These are phyloP conservation scores for Heliangelus exortis DNA, from an alignment of 2,797 vertebrate species.

Conservation along the genomic window DNA sequence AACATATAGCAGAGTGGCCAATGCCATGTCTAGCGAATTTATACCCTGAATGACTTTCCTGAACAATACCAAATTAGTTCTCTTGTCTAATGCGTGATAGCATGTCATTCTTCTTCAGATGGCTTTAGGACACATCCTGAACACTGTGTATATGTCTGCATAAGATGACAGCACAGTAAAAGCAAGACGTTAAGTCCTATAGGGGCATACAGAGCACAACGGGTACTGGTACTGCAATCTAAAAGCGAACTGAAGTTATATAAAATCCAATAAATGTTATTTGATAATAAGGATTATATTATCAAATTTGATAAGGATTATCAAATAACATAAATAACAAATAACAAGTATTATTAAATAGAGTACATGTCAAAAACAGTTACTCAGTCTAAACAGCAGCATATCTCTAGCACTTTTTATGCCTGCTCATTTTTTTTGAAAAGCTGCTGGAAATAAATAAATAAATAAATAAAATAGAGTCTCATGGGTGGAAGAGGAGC, in stretches of 20 bases:
- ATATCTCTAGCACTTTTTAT: background rate
- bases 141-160: rapidly evolving
- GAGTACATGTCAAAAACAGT: background rate
- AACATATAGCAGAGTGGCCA: background rate
- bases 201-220: background rate
- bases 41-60: background rate
- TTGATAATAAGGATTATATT: too few relatives aligned
- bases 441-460: background rate
- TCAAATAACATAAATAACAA: background rate
- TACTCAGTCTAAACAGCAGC: background rate
- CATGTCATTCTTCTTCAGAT: background rate
- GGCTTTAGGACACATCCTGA: background rate
- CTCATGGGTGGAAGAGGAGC: background rate
- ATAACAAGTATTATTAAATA: background rate
- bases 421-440: background rate
- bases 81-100: background rate
- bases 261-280: background rate
- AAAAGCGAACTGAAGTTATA: background rate
- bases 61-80: background rate
- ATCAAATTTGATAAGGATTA: background rate
- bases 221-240: background rate
- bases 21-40: background rate
- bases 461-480: background rate
- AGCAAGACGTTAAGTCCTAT: background rate
- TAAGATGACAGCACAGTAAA: background rate